A percentile compares a stretch with the other conserved stretches of the same genome.
Conservation (phyloP, 2,797 vertebrate species). For the Garrulus glandarius region DNA sequence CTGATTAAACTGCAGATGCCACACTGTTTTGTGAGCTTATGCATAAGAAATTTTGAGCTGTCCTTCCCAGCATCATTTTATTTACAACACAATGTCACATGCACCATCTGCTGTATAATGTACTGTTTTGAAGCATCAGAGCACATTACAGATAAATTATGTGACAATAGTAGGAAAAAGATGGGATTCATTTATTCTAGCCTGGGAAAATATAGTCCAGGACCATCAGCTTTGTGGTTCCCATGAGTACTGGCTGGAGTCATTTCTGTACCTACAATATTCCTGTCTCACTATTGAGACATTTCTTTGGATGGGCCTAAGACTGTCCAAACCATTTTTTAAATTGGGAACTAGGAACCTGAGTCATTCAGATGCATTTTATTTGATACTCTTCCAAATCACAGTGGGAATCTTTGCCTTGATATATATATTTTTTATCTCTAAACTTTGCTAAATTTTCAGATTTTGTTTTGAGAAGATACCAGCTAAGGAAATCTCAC, state of each 20-base stretch:
- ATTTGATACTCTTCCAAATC: background rate
- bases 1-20: background rate
- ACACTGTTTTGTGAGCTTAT: background rate
- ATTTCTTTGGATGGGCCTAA: background rate
- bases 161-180: background rate
- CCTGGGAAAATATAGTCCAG: background rate
- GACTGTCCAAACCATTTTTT: background rate
- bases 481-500: background rate
- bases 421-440: background rate
- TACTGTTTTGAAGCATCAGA: background rate
- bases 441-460: background rate
- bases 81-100: slow-evolving; percentile 1
- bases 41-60: background rate
- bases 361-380: background rate
- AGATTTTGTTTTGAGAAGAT: background rate
- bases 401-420: background rate
- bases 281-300: background rate
- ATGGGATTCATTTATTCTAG: background rate
- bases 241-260: background rate
- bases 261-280: background rate
- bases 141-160: background rate
- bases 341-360: background rate
- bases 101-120: background rate
- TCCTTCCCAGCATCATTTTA: background rate
- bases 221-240: background rate